These are phyloP conservation scores for Monoplex corrugatus DNA, from an alignment of 2,888 invertebrate species.

Conservation along the genomic window DNA sequence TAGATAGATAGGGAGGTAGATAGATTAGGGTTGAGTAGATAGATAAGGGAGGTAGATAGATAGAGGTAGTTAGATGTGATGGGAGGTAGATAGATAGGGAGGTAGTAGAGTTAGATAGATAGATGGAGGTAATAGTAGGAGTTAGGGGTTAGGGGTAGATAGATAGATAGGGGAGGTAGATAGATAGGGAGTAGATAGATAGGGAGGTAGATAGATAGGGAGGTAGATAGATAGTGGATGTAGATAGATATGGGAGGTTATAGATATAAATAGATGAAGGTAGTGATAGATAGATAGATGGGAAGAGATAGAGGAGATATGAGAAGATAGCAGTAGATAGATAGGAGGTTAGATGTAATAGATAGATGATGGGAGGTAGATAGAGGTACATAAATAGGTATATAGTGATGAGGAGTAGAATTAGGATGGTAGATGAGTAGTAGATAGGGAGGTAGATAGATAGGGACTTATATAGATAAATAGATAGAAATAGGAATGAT, in stretches of 20 bases:
- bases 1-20: neutral
- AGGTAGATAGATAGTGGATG: slow-evolving; percentile 2
- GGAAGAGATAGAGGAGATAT: neutral
- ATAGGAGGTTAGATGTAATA: neutral
- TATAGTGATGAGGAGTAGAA: too few relatives aligned
- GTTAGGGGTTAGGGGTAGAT: neutral
- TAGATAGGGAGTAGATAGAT: neutral
- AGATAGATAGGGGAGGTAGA: neutral
- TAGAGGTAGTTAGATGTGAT: neutral
- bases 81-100: neutral
- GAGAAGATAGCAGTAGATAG: neutral
- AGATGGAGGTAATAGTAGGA: neutral
- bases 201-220: neutral
- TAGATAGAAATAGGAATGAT: too few relatives aligned
- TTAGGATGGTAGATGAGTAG: too few relatives aligned
- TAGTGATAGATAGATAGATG: neutral
- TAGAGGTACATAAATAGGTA: too few relatives aligned
- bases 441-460: too few relatives aligned
- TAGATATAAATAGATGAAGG: neutral
- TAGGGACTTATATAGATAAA: too few relatives aligned
- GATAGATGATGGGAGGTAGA: neutral
- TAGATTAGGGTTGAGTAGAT: neutral
- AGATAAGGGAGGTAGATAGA: neutral
- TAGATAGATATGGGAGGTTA: neutral
- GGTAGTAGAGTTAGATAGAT: neutral